Percentiles rank a stretch among this genome's conserved stretches.
These are phyloP conservation scores for Plebejus argus DNA, from an alignment of 2,888 invertebrate species.

Conservation along the genomic window DNA sequence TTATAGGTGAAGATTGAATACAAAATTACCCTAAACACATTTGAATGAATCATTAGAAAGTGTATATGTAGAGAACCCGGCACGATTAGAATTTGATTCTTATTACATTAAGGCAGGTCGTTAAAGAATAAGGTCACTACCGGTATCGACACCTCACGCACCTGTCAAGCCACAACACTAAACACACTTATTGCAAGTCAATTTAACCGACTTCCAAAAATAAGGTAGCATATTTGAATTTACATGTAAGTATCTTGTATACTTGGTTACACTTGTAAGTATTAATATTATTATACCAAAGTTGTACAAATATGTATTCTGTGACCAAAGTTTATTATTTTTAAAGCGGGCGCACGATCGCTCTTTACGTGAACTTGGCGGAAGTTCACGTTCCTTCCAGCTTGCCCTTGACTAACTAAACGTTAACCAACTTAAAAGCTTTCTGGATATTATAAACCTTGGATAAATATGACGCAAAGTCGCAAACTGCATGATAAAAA, in stretches of 20 bases:
- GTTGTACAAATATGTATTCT: too few relatives aligned
- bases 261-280: too few relatives aligned
- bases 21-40: neutral
- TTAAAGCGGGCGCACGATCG: too few relatives aligned
- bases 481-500: slow-evolving; percentile 24
- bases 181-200: neutral
- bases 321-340: too few relatives aligned
- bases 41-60: slow-evolving; percentile 9
- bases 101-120: neutral
- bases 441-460: too few relatives aligned
- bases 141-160: neutral
- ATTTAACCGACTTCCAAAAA: neutral
- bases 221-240: neutral
- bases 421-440: too few relatives aligned
- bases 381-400: too few relatives aligned
- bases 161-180: neutral
- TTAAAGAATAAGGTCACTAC: neutral
- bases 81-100: slow-evolving; percentile 7
- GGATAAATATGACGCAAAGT: neutral
- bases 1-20: neutral
- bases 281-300: too few relatives aligned
- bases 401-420: too few relatives aligned
- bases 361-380: too few relatives aligned
- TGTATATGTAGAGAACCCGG: neutral
- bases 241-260: too few relatives aligned